Evolutionary conservation across 2,888 invertebrate species (phyloP).

Genomic region (Lypha dubia): DNA sequence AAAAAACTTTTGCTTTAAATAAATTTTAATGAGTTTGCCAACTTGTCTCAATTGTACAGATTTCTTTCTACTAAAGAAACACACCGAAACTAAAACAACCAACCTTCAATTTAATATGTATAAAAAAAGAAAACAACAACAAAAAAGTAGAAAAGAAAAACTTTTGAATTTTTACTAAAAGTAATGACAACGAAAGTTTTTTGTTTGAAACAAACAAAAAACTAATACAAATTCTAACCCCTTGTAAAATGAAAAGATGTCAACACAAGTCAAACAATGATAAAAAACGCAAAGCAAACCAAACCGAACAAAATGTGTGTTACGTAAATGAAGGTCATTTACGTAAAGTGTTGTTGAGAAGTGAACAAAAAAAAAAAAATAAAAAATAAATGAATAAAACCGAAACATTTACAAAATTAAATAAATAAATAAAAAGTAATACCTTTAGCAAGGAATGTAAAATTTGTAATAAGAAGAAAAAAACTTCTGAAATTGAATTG

Average conservation of each 20-base stretch:
- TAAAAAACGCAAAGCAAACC: too few species aligned
- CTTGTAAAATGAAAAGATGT: slow-evolving; percentile 56
- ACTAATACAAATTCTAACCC: slow-evolving; percentile 41
- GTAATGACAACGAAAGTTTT: slow-evolving; percentile 61
- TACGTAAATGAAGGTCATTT: slow-evolving; percentile 57
- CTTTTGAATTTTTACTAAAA: slow-evolving; percentile 23
- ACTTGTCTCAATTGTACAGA: slow-evolving; percentile 66
- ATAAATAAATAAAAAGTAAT: slow-evolving; percentile 5
- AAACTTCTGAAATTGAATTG: slow-evolving; percentile 32
- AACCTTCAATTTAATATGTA: slow-evolving; percentile 27
- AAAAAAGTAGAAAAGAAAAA: not conserved
- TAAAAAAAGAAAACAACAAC: not conserved
- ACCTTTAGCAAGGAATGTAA: slow-evolving; percentile 23
- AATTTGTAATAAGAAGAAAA: not conserved
- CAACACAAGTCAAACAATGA: slow-evolving; percentile 55
- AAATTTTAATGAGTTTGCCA: slow-evolving; percentile 71
- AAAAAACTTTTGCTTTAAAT: slow-evolving; percentile 37
- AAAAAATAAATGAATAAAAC: slow-evolving; percentile 9
- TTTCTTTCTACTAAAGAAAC: slow-evolving; percentile 41
- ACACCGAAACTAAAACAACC: slow-evolving; percentile 18
- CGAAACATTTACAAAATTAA: too few species aligned
- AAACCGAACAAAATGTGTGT: slow-evolving; percentile 35
- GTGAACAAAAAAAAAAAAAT: not conserved
- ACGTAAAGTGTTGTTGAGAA: slow-evolving; percentile 18
- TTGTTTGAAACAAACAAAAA: slow-evolving; percentile 31